Base-by-base conservation (phyloP, 1,140 invertebrate species). In the Solen grandis region DNA sequence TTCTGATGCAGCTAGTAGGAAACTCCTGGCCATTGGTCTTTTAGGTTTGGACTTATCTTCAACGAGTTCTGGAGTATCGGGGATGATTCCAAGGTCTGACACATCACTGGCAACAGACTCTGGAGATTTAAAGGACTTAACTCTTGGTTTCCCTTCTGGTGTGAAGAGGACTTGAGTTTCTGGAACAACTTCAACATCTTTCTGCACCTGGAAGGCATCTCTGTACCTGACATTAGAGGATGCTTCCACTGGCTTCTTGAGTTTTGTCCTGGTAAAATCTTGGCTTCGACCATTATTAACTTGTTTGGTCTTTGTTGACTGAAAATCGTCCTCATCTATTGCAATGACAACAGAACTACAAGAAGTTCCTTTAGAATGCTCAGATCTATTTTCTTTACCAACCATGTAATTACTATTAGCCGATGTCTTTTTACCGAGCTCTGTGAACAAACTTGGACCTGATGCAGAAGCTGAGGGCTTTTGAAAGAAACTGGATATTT, bases 91-190 rank as follows among this genome's bases (percentile, higher is more conserved):
- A 22, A 65, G 55, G 27, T 77, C 75, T 46, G 8, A 8, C 8
- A 8, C 41, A 46, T 46, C 41, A 10, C 8, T 8, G 8, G 41
- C 8, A 19, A 8, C 19, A 57, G 5, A 50, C 14, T 1, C 62
- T 38, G 66, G 62, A 36, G 5, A 5, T 19, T 31, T 22, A n/a
- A 33, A n/a, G 16, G 10, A 22, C 10, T 54, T 55, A 8, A 1
- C n/a, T 38, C 25, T 38, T 19, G 57, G 38, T n/a, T n/a, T n/a
- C 46, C 54, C 16, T 8, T 59, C 59, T 19, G 75, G 62, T 22
- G 75, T 77, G 16, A 77, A 38, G n/a, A 31, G 8, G n/a, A 68
- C 5, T 35, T 77, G 75, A 14, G 75, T 77, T 57, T 77, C 75
- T 8, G 75, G 75, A 5, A 77, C 68, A 65, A 55, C 59, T 22